Percentiles rank a stretch among this genome's conserved stretches.
Conservation (phyloP, 2,113 vertebrate species). For the Mustelus asterias region DNA sequence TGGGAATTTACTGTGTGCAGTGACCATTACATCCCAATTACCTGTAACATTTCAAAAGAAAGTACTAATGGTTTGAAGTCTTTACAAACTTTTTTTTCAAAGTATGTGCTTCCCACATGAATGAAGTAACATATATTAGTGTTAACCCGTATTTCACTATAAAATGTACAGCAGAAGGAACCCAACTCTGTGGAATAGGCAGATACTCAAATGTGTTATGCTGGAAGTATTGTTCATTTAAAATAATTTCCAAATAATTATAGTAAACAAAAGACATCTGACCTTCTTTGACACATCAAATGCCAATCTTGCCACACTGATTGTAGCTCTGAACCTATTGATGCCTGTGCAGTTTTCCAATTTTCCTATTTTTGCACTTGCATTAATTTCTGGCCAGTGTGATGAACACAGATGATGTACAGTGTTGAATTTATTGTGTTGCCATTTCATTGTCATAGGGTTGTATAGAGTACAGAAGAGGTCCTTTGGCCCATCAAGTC, state of each 20-base stretch:
- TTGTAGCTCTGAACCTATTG: background rate
- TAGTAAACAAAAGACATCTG: background rate
- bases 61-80: conserved; percentile 26
- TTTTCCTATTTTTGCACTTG: background rate
- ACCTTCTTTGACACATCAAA: background rate
- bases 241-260: background rate
- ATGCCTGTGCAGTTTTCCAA: background rate
- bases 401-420: background rate
- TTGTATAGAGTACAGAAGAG: too few species aligned
- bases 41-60: conserved; percentile 32
- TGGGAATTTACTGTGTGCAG: conserved; percentile 25
- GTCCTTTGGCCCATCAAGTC: too few species aligned
- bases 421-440: background rate
- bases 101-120: background rate
- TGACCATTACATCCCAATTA: conserved; percentile 36
- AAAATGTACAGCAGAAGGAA: background rate
- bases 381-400: too few species aligned
- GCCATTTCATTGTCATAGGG: background rate
- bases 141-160: background rate
- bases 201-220: background rate
- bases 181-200: background rate
- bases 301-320: background rate
- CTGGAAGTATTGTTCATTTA: background rate
- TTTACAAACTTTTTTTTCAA: conserved; percentile 8
- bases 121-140: background rate